A percentile compares a stretch with the other conserved stretches of the same genome.
Conservation (phyloP, 2,113 vertebrate genomes). For the Peromyscus polionotus region DNA sequence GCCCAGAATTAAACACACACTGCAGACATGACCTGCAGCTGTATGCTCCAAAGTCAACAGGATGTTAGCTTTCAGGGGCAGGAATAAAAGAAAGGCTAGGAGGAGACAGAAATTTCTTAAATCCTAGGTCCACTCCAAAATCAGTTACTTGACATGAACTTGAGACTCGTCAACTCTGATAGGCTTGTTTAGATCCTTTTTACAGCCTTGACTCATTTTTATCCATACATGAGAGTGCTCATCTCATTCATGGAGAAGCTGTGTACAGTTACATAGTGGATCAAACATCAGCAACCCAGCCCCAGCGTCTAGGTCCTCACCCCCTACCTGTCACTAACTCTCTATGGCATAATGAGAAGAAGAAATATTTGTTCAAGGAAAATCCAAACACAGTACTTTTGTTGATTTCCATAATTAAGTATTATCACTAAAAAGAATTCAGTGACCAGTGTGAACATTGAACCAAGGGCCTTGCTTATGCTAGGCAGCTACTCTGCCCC, state of each 20-base stretch:
- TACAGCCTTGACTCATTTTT: not conserved
- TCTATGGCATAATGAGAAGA: not conserved
- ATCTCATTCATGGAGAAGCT: not conserved
- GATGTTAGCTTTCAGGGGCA: not conserved
- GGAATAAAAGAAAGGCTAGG: not conserved
- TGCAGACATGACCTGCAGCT: slow-evolving; percentile 40
- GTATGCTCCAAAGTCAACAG: slow-evolving; percentile 67
- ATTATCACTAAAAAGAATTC: not conserved
- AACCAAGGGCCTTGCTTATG: not conserved
- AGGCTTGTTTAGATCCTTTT: not conserved
- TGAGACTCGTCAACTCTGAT: not conserved
- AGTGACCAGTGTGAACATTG: not conserved
- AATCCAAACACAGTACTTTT: not conserved
- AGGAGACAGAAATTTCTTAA: not conserved
- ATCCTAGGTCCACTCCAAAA: not conserved
- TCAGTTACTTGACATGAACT: not conserved
- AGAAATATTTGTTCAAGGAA: not conserved
- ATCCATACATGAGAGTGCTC: not conserved
- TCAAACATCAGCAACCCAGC: not conserved
- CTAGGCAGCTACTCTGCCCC: not conserved
- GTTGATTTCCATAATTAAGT: not conserved
- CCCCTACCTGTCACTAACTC: fast-evolving
- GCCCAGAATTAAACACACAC: not conserved
- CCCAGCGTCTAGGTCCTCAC: not conserved
- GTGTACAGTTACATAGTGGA: not conserved